A percentile compares a stretch with the other conserved stretches of the same genome.
Conservation (phyloP, 2,797 vertebrate species). For the Melopsittacus undulatus region DNA sequence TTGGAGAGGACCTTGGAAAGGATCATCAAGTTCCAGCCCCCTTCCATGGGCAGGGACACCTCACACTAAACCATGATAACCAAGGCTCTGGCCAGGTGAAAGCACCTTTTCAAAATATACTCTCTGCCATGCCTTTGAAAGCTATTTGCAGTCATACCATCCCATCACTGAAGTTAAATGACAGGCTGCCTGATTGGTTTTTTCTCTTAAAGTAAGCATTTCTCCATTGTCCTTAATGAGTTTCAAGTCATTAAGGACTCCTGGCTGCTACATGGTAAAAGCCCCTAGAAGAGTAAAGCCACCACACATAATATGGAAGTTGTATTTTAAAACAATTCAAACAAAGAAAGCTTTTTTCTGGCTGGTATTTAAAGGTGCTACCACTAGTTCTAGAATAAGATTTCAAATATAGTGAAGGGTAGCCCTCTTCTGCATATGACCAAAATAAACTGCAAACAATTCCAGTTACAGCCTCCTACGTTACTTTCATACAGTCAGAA, state of each 20-base stretch:
- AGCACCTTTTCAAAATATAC: too few relatives aligned
- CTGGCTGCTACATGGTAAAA: not conserved
- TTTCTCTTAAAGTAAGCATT: not conserved
- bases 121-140: too few relatives aligned
- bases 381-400: not conserved
- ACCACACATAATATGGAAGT: not conserved
- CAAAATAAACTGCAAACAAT: not conserved
- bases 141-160: not conserved
- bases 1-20: too few relatives aligned
- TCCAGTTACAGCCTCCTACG: not conserved
- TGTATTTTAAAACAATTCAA: not conserved
- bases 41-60: too few relatives aligned
- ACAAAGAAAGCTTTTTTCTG: not conserved
- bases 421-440: not conserved
- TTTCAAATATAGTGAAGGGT: not conserved
- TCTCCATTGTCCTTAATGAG: not conserved
- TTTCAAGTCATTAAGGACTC: not conserved
- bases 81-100: too few relatives aligned
- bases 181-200: not conserved
- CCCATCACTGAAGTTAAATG: not conserved
- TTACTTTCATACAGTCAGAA: not conserved
- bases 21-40: too few relatives aligned
- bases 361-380: not conserved
- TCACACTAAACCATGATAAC: too few relatives aligned
- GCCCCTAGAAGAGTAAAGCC: not conserved